Evolutionary conservation across 1,140 invertebrate genomes (phyloP).

Genomic region (Lepeophtheirus salmonis): DNA sequence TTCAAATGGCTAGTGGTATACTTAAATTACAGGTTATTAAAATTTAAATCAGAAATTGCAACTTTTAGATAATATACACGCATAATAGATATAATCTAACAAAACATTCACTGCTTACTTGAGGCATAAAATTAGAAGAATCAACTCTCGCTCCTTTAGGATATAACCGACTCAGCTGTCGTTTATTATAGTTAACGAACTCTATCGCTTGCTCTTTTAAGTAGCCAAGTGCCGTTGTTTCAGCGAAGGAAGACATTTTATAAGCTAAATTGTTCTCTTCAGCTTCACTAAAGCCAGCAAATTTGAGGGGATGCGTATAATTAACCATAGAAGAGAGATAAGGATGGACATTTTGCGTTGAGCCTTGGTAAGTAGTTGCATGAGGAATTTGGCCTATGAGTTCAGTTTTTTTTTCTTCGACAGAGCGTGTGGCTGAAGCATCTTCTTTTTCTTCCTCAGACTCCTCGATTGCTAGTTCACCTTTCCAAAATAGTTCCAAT

Average conservation of each 20-base stretch:
- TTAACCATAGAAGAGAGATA: conserved; percentile 96
- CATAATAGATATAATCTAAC: too few relatives aligned
- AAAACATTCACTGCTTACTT: conserved; percentile 51
- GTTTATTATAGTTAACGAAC: conserved; percentile 99
- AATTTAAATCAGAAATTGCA: too few relatives aligned
- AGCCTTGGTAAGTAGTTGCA: conserved; percentile 50
- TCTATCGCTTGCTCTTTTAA: conserved; percentile 88
- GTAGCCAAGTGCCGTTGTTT: conserved; percentile 81
- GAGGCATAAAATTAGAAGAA: conserved; percentile 98
- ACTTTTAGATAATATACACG: too few relatives aligned
- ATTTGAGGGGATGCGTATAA: conserved; percentile 98
- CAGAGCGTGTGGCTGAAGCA: neutral
- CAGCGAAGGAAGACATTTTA: conserved; percentile 98
- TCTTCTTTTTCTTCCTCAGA: conserved; percentile 14
- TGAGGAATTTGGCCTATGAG: neutral
- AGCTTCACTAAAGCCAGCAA: conserved; percentile 88
- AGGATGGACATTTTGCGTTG: conserved; percentile 96
- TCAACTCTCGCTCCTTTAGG: conserved; percentile 94
- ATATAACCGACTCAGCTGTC: conserved; percentile 96
- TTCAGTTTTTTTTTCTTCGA: neutral
- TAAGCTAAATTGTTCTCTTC: conserved; percentile 89
- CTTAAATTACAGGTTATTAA: too few relatives aligned
- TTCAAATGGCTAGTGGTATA: too few relatives aligned
- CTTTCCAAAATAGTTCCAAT: conserved; percentile 66
- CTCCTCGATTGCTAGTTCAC: conserved; percentile 40